Base-by-base conservation (phyloP, 2,888 invertebrate genomes). In the Andrena flavipes region DNA sequence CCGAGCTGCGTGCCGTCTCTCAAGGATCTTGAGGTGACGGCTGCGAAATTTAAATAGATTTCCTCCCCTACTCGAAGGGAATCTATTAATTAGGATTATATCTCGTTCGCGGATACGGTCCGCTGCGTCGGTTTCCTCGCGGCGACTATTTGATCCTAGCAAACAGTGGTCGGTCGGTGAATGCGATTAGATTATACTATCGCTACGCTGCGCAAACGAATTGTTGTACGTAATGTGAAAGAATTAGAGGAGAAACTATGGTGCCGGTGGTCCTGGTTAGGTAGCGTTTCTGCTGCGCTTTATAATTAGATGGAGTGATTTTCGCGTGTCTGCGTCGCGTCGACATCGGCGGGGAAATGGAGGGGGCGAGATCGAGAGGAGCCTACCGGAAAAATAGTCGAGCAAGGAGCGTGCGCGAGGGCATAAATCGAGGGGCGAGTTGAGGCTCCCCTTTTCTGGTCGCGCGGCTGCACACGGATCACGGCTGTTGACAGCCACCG, bases 401-500 rank as follows among this genome's bases (percentile, higher is more conserved):
- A 60, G 10, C 69, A 73, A 68, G 65, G 65, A 76, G 51, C 42
- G n/a, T 23, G 23, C 10, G 49, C 30, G 54, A 76, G 71, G 33
- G 54, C 67, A 70, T 78, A 75, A 75, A 80, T 80, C 13, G 49
- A 63, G 67, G 62, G 62, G 67, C 70, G 80, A 62, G 79, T 56
- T 29, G 23, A 56, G 59, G 16, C 3, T 35, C 26, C 60, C 35
- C 48, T 71, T 49, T 51, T 64, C 69, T 59, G 72, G 65, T 49
- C 56, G 72, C 65, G 64, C 63, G 49, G 35, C 68, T 74, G 81
- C 77, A 62, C 71, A 65, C 63, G 78, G 67, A 68, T 78, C 70
- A 29, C 65, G 87, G 29, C 78, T 80, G 71, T 76, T 79, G 78
- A 83, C 83, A 84, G 84, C 73, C 70, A 20, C 76, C 33, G 56